Base-by-base conservation (phyloP, 2,888 invertebrate species). In the Microdon myrmicae region DNA sequence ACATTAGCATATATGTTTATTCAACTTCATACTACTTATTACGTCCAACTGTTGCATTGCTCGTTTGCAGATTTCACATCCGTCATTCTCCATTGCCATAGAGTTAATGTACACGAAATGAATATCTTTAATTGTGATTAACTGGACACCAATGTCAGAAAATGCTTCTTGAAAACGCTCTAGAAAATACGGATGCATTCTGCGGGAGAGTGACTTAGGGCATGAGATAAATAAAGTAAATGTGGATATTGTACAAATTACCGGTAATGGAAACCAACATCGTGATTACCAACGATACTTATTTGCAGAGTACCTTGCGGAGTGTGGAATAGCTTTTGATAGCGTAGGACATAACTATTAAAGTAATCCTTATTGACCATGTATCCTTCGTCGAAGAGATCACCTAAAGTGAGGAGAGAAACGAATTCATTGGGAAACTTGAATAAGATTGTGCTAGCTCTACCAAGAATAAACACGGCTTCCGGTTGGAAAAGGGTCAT, bases 221-320 rank as follows among this genome's bases (percentile, higher is more conserved):
- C n/a, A 17, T 8, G 14, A 48, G 22, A 10, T 12, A 5, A 12
- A 5, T 20, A 44, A 37, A 13, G 4, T 20, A 1, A 29, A 12
- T 7, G 17, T 20, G 5, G 7, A n/a, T 9, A 4, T 14, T 25
- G 20, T 16, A 20, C 9, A 22, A 14, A 82, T 78, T 81, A 92
- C 93, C 87, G 87, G 79, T 97, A 95, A 82, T 99, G 98, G 79
- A 96, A 98, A 54, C 98, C 98, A 72, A 98, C 89, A 76, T 99
- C 99, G 82, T 99, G 98, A 82, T 99, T 99, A 7, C 99, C 98
- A 34, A 90, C 92, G 10, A 92, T 86, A 35, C 90, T 86, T 76
- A 90, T 88, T 67, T 92, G 79, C 47, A 85, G 81, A 1, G 87
- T 88, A 4, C 81, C 81, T 23, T 84, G 79, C 3, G 93, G 89